These are phyloP conservation scores for Phytoseiulus persimilis DNA, from an alignment of 2,888 invertebrate species.

Conservation along the genomic window DNA sequence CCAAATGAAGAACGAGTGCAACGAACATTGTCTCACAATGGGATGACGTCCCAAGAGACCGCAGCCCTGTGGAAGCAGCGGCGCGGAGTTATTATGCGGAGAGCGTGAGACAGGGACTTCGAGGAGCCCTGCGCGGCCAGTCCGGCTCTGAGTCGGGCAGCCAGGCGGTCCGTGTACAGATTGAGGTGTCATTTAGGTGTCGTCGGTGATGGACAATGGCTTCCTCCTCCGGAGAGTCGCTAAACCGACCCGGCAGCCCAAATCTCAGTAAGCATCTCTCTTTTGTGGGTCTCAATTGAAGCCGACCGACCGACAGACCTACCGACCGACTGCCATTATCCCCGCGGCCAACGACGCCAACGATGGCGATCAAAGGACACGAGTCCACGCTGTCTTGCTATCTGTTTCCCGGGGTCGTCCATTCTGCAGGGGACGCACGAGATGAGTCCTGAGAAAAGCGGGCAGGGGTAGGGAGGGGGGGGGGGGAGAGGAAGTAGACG, in stretches of 20 bases:
- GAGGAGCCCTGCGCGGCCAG: background rate
- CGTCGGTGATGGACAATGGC: background rate
- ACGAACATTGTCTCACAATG: background rate
- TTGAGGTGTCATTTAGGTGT: background rate
- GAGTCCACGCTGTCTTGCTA: background rate
- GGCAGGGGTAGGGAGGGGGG: background rate
- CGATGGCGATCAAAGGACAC: background rate
- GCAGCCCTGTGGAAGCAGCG: background rate
- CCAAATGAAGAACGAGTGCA: background rate
- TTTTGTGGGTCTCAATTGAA: background rate
- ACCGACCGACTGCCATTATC: background rate
- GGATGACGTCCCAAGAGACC: background rate
- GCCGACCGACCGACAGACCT: background rate
- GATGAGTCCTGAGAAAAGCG: background rate
- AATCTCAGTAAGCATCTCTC: background rate
- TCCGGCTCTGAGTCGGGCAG: background rate
- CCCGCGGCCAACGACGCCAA: background rate
- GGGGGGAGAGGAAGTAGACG: background rate
- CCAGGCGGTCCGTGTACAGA: background rate
- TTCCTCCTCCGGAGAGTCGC: background rate
- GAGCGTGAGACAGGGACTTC: background rate
- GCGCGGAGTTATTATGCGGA: background rate
- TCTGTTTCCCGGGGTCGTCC: background rate
- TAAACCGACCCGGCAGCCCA: background rate
- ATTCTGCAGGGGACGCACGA: no score